Evolutionary conservation across 2,113 vertebrate genomes (phyloP).

Genomic region (Heteronetta atricapilla): DNA sequence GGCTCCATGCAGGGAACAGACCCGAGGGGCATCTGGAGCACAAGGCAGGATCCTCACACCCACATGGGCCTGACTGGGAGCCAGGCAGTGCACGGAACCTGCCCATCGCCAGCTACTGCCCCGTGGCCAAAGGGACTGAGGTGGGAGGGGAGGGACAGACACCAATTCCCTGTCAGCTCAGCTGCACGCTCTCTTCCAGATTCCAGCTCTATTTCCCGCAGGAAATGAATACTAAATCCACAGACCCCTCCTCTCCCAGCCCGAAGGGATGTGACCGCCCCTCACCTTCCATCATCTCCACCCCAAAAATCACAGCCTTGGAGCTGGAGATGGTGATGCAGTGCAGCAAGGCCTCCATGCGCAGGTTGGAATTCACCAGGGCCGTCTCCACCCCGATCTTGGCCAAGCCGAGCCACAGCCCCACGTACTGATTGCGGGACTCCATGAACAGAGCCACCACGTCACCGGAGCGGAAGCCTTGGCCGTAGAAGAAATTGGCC

Average conservation of each 20-base stretch:
- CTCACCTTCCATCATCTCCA: constrained; percentile 91
- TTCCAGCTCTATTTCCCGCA: neutral
- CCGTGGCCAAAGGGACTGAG: neutral
- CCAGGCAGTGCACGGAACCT: neutral
- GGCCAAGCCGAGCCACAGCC: constrained; percentile 97
- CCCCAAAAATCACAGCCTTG: constrained; percentile 90
- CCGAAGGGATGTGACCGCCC: neutral
- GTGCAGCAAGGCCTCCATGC: constrained; percentile 90
- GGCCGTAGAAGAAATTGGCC: constrained; percentile 85
- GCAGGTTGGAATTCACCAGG: constrained; percentile 94
- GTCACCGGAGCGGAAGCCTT: constrained; percentile 87
- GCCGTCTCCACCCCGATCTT: constrained; percentile 96
- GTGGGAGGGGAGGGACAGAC: neutral
- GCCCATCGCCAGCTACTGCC: neutral
- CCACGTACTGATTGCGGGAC: constrained; percentile 93
- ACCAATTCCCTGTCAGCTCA: neutral
- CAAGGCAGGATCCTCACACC: neutral
- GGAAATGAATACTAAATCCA: neutral
- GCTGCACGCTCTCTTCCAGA: neutral
- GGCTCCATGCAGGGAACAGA: neutral
- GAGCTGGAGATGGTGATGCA: constrained; percentile 91
- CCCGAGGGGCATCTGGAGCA: rapidly evolving
- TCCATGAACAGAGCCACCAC: constrained; percentile 97
- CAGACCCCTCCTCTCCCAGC: constrained; percentile 38
- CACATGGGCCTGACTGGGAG: neutral